Percentiles rank a stretch among this genome's conserved stretches.
These are phyloP conservation scores for Anthopleura xanthogrammica DNA, from an alignment of 92 coral and sea anemone species.

Conservation along the genomic window DNA sequence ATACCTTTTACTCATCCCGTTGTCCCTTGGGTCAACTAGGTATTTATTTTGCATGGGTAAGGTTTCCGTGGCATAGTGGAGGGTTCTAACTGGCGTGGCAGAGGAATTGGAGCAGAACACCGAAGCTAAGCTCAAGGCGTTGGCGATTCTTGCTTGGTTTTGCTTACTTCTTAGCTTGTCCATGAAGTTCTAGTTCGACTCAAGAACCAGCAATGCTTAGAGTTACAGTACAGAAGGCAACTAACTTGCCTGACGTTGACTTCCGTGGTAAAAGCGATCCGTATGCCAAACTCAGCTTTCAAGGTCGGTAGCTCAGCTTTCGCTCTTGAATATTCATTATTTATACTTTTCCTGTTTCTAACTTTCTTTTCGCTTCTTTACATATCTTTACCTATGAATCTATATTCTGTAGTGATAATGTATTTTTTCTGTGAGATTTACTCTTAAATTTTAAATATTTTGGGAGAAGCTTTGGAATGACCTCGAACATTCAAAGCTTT, in stretches of 20 bases:
- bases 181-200: conserved; percentile 5
- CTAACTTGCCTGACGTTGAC: conserved; percentile 81
- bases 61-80: conserved; percentile 8
- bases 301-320: conserved; percentile 47
- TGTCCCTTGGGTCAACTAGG: conserved; percentile 28
- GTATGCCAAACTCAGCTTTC: conserved; percentile 66
- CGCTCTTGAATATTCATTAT: not conserved
- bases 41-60: conserved; percentile 34
- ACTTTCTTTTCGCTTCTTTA: not conserved
- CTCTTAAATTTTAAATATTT: not conserved
- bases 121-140: conserved; percentile 13
- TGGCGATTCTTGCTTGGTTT: conserved; percentile 22
- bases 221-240: conserved; percentile 72
- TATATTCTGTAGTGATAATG: not conserved
- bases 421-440: not conserved
- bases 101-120: conserved; percentile 36
- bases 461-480: not conserved
- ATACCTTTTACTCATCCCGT: conserved; percentile 6
- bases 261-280: conserved; percentile 84
- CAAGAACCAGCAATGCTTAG: conserved; percentile 47
- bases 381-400: not conserved
- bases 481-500: not conserved
- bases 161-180: conserved; percentile 11
- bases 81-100: conserved; percentile 26
- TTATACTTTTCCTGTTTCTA: not conserved